phyloP scores from a whole-genome alignment of 1,140 invertebrate genomes.

The Drosophila mayri region DNA sequence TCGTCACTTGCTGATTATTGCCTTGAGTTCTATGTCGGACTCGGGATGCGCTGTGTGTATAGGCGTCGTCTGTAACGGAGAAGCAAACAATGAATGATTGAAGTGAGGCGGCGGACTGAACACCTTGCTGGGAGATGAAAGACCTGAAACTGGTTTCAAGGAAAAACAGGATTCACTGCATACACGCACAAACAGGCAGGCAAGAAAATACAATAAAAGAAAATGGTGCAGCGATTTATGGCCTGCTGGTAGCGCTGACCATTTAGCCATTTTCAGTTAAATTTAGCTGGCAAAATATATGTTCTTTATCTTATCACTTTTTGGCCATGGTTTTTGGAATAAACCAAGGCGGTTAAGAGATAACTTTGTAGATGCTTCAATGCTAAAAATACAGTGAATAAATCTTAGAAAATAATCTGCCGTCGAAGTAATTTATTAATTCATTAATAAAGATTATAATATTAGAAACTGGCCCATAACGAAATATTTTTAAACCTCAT shows the following conservation, averaged over 20 bases:
- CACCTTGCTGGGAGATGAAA: slow-evolving; percentile 44
- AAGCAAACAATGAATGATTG: slow-evolving; percentile 41
- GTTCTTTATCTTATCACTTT: slow-evolving; percentile 25
- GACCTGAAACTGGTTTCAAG: slow-evolving; percentile 72
- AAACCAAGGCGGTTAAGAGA: background rate
- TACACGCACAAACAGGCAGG: slow-evolving; percentile 27
- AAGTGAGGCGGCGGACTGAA: slow-evolving; percentile 15
- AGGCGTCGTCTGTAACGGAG: slow-evolving; percentile 34
- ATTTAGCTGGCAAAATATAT: background rate
- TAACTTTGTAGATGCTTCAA: slow-evolving; percentile 18
- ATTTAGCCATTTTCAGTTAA: slow-evolving; percentile 1
- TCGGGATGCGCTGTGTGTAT: slow-evolving; percentile 28
- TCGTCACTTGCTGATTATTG: slow-evolving; percentile 49
- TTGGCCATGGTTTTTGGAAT: slow-evolving; percentile 1
- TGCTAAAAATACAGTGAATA: background rate
- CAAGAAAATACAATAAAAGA: slow-evolving; percentile 72
- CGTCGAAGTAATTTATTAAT: background rate
- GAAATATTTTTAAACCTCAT: too few relatives aligned
- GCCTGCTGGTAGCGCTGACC: slow-evolving; percentile 11
- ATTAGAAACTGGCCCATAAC: background rate
- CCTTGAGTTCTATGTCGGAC: slow-evolving; percentile 33
- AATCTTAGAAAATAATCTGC: background rate
- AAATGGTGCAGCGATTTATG: slow-evolving; percentile 79
- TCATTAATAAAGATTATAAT: background rate
- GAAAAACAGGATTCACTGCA: slow-evolving; percentile 77